A percentile compares a stretch with the other conserved stretches of the same genome.
Conservation (phyloP, 2,888 invertebrate genomes). For the Lycocerus yunnanus region DNA sequence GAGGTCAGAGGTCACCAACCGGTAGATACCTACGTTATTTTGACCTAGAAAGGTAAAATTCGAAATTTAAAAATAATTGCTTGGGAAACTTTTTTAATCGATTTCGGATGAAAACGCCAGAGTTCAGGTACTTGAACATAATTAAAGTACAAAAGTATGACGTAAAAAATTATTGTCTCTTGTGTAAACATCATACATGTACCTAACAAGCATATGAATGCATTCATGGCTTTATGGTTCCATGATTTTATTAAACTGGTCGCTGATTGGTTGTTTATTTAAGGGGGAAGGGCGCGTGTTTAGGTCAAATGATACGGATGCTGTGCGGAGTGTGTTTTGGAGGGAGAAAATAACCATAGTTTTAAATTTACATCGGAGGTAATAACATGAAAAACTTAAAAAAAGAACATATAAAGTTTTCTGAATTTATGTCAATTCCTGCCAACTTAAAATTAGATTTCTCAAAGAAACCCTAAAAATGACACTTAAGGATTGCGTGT, state of each 20-base stretch:
- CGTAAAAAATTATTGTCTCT: slow-evolving; percentile 25
- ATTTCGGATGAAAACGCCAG: background rate
- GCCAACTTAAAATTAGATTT: background rate
- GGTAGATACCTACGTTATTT: background rate
- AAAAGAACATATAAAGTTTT: background rate
- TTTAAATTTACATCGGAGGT: background rate
- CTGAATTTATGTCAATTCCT: background rate
- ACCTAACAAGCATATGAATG: slow-evolving; percentile 47
- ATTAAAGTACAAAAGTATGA: slow-evolving; percentile 29
- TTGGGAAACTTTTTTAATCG: background rate
- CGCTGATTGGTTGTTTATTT: slow-evolving; percentile 57
- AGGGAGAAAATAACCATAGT: background rate
- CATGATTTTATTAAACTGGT: slow-evolving; percentile 56
- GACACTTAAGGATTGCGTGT: no score
- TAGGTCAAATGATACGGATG: slow-evolving; percentile 48
- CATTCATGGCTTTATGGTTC: slow-evolving; percentile 56
- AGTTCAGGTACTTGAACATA: slow-evolving; percentile 14
- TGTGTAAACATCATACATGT: slow-evolving; percentile 46
- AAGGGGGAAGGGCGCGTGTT: slow-evolving; percentile 51
- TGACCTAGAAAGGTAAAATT: background rate
- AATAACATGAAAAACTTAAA: background rate
- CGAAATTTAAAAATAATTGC: background rate
- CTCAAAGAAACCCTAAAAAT: background rate
- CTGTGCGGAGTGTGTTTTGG: slow-evolving; percentile 42
- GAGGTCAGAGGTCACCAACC: background rate